Percentiles rank a stretch among this genome's conserved stretches.
These are phyloP conservation scores for Aphelinus certus DNA, from an alignment of 1,140 invertebrate genomes.

Conservation along the genomic window DNA sequence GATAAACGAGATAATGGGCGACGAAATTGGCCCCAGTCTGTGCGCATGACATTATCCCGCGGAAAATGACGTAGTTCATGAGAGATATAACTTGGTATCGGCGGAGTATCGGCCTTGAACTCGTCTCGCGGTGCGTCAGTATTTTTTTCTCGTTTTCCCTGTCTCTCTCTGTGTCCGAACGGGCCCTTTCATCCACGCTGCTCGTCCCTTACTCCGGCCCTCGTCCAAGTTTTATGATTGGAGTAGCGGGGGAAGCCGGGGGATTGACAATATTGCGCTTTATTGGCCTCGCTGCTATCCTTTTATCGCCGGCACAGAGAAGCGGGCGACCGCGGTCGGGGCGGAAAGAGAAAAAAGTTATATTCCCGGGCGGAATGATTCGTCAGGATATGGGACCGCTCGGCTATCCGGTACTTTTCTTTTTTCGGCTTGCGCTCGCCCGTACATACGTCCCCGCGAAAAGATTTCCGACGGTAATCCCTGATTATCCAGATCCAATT, in stretches of 20 bases:
- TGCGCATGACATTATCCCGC: too few relatives aligned
- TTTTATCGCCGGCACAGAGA: conserved; percentile 10
- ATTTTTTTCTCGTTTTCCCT: not conserved
- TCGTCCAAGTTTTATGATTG: conserved; percentile 29
- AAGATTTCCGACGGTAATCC: conserved; percentile 41
- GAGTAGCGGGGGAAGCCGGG: not conserved
- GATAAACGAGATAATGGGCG: too few relatives aligned
- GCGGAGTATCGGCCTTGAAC: too few relatives aligned
- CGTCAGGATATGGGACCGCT: conserved; percentile 37
- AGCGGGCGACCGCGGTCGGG: not conserved
- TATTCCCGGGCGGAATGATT: conserved; percentile 40
- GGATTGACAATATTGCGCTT: conserved; percentile 38
- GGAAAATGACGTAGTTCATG: too few relatives aligned
- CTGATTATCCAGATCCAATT: conserved; percentile 49
- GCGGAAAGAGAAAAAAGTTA: conserved; percentile 40
- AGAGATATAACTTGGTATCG: too few relatives aligned
- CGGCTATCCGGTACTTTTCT: conserved; percentile 9
- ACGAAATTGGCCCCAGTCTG: too few relatives aligned
- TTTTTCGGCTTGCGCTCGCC: conserved; percentile 32
- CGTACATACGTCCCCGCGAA: conserved; percentile 15
- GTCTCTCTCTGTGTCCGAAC: not conserved
- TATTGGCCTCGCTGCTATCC: conserved; percentile 26
- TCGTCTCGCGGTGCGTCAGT: not conserved
- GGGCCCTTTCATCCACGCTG: not conserved
- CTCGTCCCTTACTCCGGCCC: not conserved